These are phyloP conservation scores for Glareola pratincola DNA, from an alignment of 2,113 vertebrate genomes.

Conservation along the genomic window DNA sequence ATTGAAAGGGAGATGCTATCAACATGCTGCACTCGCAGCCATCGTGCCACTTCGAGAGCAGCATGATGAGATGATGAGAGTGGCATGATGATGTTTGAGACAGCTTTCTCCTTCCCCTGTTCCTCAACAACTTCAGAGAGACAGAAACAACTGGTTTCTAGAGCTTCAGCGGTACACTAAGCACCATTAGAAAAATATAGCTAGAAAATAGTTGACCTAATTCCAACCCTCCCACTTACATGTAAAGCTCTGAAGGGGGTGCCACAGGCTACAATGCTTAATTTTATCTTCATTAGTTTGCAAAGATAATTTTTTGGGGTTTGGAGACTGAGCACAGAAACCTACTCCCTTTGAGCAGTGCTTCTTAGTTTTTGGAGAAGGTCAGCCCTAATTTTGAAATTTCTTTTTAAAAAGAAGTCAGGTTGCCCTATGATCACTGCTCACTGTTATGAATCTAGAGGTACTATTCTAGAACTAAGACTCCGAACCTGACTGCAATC, in stretches of 20 bases:
- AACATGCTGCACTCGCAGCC: not conserved
- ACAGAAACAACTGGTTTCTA: not conserved
- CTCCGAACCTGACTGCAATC: not conserved
- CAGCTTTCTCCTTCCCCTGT: not conserved
- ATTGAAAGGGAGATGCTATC: not conserved
- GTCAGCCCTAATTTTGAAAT: not conserved
- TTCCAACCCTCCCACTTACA: not conserved
- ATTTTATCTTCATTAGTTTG: conserved; percentile 21
- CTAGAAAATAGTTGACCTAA: not conserved
- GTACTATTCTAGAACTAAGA: not conserved
- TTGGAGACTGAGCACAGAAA: not conserved
- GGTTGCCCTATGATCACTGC: not conserved
- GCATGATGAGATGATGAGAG: not conserved
- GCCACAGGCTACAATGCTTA: not conserved
- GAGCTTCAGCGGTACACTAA: not conserved
- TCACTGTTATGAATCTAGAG: not conserved
- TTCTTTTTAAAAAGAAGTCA: not conserved
- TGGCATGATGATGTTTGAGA: not conserved
- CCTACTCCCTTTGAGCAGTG: not conserved
- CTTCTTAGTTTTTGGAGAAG: not conserved
- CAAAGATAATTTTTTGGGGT: conserved; percentile 22
- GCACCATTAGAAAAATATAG: not conserved
- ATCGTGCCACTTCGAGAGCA: not conserved
- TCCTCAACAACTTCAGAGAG: not conserved
- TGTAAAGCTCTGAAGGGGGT: conserved; percentile 15